These are phyloP conservation scores for Brassicogethes aeneus DNA, from an alignment of 2,888 invertebrate genomes.

Conservation along the genomic window DNA sequence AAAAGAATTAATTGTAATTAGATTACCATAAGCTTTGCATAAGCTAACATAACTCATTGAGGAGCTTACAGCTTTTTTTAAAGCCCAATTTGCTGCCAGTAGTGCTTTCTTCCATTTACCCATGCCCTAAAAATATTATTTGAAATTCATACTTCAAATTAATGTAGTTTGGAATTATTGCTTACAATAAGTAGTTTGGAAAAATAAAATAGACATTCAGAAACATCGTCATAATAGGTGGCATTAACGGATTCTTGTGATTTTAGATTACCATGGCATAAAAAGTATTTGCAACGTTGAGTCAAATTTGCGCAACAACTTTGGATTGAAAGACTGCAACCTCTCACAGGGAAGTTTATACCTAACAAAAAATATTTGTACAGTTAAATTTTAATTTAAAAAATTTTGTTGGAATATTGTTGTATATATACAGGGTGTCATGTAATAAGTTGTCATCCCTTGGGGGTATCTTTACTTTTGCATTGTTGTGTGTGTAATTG, in stretches of 20 bases:
- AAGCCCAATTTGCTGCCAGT: constrained; percentile 49
- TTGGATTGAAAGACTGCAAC: no score
- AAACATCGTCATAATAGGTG: constrained; percentile 40
- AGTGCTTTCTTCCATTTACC: constrained; percentile 41
- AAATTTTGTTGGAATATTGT: no score
- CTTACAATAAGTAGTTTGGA: constrained; percentile 39
- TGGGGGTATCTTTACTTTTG: no score
- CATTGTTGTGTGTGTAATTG: no score
- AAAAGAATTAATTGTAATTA: constrained; percentile 38
- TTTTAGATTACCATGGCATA: constrained; percentile 23
- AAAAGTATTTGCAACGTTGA: no score
- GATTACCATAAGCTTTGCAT: constrained; percentile 47
- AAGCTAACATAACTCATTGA: constrained; percentile 46
- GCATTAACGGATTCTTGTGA: constrained; percentile 28
- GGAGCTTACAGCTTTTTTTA: constrained; percentile 45
- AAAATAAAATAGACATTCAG: constrained; percentile 39
- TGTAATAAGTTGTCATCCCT: no score
- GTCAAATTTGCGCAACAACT: no score
- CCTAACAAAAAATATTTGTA: no score
- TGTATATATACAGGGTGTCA: no score
- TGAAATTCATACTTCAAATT: background rate
- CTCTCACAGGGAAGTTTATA: no score
- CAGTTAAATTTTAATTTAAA: no score
- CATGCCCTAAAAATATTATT: constrained; percentile 22
- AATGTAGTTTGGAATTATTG: constrained; percentile 1